Evolutionary conservation across 2,888 invertebrate genomes (phyloP), one percentile per base, ranked within the genome.

Genomic region (Pristionchus fissidentatus): DNA sequence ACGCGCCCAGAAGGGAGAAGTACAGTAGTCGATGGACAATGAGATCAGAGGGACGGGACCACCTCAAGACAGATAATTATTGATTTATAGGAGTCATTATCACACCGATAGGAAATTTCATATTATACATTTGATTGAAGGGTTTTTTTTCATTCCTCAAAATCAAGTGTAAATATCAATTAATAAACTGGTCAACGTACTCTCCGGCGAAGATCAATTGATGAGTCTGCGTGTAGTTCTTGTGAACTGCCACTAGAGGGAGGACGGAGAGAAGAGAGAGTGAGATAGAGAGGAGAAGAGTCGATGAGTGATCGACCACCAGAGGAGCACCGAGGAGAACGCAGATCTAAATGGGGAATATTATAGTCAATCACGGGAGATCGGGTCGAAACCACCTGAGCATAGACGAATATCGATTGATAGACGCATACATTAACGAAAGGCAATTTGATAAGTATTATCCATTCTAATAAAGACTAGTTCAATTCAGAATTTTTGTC

Each of bases 1-100:
- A 97, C 7, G 96, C 95, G 3, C 96, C 96, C 49, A 95, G 92
- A 19, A 96, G 38, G 52, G 92, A 90, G 26, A 90, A 87, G 26
- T 84, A 1, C 5, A 85, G 83, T 32, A 84, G 38, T n/a, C 85
- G 86, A n/a, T 57, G 66, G n/a, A 83, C 84, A 8, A 73, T 13
- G n/a, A 66, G 75, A 32, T 89, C 86, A 22, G 55, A 70, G 32
- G 41, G 70, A 57, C 60, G 55, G 55, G 83, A 46, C 79, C 81
- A 82, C 52, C 85, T 86, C 49, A 43, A 80, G 1, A 41, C 4
- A 83, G 29, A 60, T 35, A 38, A 26, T 26, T 3, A 73, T 73
- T 73, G 46, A 49, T 49, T 49, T 15, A 26, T 38, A 70, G 73
- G 38, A 26, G 29, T 49, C 26, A 46, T 35, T 80, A 41, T 7